Base-by-base conservation (phyloP, 2,113 vertebrate genomes). In the Ploceus nigricollis region DNA sequence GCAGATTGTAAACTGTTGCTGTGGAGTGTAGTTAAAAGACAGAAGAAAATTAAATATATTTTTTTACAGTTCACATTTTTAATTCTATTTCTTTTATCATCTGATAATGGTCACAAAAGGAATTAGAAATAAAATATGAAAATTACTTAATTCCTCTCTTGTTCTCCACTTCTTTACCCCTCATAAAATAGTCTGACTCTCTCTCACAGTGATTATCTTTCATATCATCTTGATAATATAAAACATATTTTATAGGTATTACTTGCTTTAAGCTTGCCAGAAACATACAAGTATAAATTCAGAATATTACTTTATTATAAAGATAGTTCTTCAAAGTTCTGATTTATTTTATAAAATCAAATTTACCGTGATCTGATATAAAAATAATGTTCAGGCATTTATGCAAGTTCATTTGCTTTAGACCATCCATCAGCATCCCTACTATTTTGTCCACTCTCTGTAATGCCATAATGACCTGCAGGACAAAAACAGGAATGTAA, bases 321-420 rank as follows among this genome's bases (percentile, higher is more conserved):
- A 45, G 85, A 48, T 15, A 91, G 30, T 11, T 57, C 18, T 88
- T 82, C 22, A n/a, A 57, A 77, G 65, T 42, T 85, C 31, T 53
- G 14, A 72, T 54, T 21, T 47, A 65, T 45, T 92, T 77, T 31
- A 77, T 33, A 70, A 70, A 93, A 71, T 58, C 4, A 5, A 58
- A 63, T 96, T 98, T 98, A 99, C 99, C 99, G 47, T 99, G 99
- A 96, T 99, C 99, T 61, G 99, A 99, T 51, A 98, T 1, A 72
- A 99, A 94, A 79, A 99, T 97, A 66, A 99, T 79, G 86, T 99
- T 99, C 89, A 98, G 97, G 94, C 99, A 99, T 51, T 97, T 97
- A 73, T 98, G 98, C 85, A 99, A 97, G 76, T 98, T 94, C 95
- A 98, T 98, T 88, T 98, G 93, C 63, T 97, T 98, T 40, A 99